These are phyloP conservation scores for Ranitomeya variabilis DNA, from an alignment of 2,113 vertebrate species.

Conservation along the genomic window DNA sequence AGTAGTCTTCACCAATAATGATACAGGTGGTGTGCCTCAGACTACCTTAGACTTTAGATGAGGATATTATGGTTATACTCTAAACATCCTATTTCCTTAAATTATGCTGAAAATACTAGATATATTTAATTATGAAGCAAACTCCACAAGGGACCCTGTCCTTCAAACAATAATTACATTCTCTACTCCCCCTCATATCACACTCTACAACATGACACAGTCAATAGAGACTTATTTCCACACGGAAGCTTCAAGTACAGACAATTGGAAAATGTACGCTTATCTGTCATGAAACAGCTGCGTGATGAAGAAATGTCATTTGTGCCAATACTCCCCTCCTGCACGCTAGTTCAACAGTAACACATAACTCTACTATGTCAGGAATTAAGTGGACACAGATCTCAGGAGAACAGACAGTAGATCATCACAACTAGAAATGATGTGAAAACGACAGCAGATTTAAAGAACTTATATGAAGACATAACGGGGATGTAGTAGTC, in stretches of 20 bases:
- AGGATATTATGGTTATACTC: neutral
- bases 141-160: conserved; percentile 2
- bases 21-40: too few relatives aligned
- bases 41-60: neutral
- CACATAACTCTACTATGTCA: conserved; percentile 4
- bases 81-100: neutral
- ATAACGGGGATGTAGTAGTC: neutral
- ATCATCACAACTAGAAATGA: conserved; percentile 13
- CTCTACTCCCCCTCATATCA: conserved; percentile 36
- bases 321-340: neutral
- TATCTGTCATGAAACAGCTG: conserved; percentile 53
- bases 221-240: conserved; percentile 40
- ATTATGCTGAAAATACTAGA: neutral
- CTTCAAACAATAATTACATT: conserved; percentile 45
- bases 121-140: conserved; percentile 33
- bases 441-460: conserved; percentile 25
- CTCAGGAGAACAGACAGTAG: conserved; percentile 15
- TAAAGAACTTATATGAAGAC: conserved; percentile 5
- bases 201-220: conserved; percentile 20
- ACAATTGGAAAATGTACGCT: conserved; percentile 1
- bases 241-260: conserved; percentile 15
- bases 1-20: too few relatives aligned
- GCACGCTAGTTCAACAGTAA: neutral
- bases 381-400: conserved; percentile 9
- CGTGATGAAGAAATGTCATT: neutral